A percentile compares a stretch with the other conserved stretches of the same genome.
These are phyloP conservation scores for Smutsia gigantea DNA, from an alignment of 2,797 vertebrate genomes.

Conservation along the genomic window DNA sequence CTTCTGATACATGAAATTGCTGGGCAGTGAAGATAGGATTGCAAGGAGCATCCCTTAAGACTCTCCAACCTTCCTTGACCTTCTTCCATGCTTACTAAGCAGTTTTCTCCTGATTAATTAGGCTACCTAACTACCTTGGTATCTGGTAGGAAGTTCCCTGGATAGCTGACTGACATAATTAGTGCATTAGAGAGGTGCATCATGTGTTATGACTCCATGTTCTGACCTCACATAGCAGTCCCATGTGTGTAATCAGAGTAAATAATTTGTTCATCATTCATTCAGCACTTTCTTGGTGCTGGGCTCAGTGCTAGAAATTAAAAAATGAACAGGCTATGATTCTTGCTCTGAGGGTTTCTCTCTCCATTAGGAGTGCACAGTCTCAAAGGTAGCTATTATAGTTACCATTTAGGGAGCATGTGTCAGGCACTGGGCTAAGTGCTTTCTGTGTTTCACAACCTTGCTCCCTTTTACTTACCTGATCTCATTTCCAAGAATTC, in stretches of 20 bases:
- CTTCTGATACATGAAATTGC: not conserved
- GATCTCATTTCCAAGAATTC: not conserved
- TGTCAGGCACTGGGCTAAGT: not conserved
- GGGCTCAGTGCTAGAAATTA: not conserved
- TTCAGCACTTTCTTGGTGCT: not conserved
- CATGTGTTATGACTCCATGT: slow-evolving; percentile 40
- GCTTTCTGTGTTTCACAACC: not conserved
- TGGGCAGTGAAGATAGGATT: not conserved
- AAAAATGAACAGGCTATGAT: not conserved
- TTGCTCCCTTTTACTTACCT: not conserved
- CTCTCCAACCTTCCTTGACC: slow-evolving; percentile 28
- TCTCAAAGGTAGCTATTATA: not conserved
- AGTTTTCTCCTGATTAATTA: slow-evolving; percentile 60
- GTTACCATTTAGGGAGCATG: not conserved
- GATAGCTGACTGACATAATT: slow-evolving; percentile 44
- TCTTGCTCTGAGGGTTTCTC: not conserved
- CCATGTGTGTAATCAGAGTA: not conserved
- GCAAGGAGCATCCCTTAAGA: not conserved
- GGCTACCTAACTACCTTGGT: slow-evolving; percentile 39
- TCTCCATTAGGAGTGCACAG: not conserved
- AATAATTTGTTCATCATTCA: slow-evolving; percentile 48
- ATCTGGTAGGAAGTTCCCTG: slow-evolving; percentile 32
- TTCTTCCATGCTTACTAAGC: not conserved
- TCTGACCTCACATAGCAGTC: slow-evolving; percentile 38
- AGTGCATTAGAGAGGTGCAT: slow-evolving; percentile 44